Base-by-base conservation (phyloP, 2,888 invertebrate genomes). In the Alviniconcha strummeri region DNA sequence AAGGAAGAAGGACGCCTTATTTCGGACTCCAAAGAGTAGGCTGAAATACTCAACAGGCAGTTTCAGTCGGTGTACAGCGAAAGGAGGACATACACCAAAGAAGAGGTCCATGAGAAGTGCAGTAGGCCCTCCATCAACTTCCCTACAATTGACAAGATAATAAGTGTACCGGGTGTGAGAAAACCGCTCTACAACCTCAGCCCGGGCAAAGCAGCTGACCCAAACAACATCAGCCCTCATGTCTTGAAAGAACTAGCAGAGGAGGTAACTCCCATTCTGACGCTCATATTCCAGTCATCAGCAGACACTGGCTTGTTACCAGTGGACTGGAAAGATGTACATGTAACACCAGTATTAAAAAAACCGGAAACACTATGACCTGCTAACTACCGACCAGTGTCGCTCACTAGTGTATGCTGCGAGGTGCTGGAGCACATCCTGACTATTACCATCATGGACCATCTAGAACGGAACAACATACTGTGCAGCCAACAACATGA, bases 21-120 rank as follows among this genome's bases (percentile, higher is more conserved):
- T 5, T 13, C 74, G 0, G 74, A 55, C 15, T 4, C 54, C 4
- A 75, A 55, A 55, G 55, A 72, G 36, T 36, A 72, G 36, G 72
- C 72, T 13, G 36, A 72, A 19, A 52, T 52, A 36, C 13, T 72
- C 54, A 80, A 80, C 54, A 8, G 13, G 4, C 80, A 69, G 54
- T 80, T 80, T 67, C 69, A 80, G 54, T 80, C 80, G 3, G 80
- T 52, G 15, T 80, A 67, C 69, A 55, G 67, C n/a, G 67, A 80
- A 4, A 67, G 80, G 8, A 60, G 15, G 36, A 60, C 57, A n/a
- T 77, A 77, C 60, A 15, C 57, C 5, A 19, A 60, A 8, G n/a
- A n/a, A n/a, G 69, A 67, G 54, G 7, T 80, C 36, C 17, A 54
- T 4, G 67, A 64, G 67, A 80, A 80, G 54, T 54, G 67, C 55